phyloP scores from a whole-genome alignment of 1,140 invertebrate species.

The Dendroctonus ponderosae region DNA sequence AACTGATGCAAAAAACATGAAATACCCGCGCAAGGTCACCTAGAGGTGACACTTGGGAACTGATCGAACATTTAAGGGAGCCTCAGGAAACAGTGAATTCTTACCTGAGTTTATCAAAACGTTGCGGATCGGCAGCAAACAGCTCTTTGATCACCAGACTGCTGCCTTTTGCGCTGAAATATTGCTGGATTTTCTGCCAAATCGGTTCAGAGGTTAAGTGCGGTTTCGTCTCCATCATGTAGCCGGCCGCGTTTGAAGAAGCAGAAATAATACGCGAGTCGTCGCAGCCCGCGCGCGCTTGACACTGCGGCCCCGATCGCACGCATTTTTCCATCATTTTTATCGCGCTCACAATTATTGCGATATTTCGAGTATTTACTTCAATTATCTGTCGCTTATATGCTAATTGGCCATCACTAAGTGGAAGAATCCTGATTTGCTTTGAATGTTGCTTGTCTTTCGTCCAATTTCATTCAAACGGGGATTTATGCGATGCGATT shows the following conservation, averaged over 20 bases:
- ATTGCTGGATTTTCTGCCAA: conserved; percentile 71
- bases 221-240: conserved; percentile 36
- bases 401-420: too few relatives aligned
- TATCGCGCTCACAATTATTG: too few relatives aligned
- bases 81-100: conserved; percentile 14
- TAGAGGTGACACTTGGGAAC: conserved; percentile 39
- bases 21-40: conserved; percentile 33
- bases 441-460: too few relatives aligned
- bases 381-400: too few relatives aligned
- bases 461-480: too few relatives aligned
- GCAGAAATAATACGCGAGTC: neutral
- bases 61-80: neutral
- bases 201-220: conserved; percentile 62
- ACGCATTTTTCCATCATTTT: conserved; percentile 27
- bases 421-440: too few relatives aligned
- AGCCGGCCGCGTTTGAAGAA: neutral
- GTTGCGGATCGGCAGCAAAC: conserved; percentile 70
- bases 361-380: too few relatives aligned
- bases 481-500: too few relatives aligned
- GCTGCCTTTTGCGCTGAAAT: conserved; percentile 63
- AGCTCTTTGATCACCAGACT: conserved; percentile 76
- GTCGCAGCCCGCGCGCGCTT: conserved; percentile 22
- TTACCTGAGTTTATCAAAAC: conserved; percentile 83
- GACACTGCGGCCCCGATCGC: conserved; percentile 24
- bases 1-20: too few relatives aligned